Conservation (phyloP, 2,797 vertebrate genomes). For the Semaprochilodus insignis region DNA sequence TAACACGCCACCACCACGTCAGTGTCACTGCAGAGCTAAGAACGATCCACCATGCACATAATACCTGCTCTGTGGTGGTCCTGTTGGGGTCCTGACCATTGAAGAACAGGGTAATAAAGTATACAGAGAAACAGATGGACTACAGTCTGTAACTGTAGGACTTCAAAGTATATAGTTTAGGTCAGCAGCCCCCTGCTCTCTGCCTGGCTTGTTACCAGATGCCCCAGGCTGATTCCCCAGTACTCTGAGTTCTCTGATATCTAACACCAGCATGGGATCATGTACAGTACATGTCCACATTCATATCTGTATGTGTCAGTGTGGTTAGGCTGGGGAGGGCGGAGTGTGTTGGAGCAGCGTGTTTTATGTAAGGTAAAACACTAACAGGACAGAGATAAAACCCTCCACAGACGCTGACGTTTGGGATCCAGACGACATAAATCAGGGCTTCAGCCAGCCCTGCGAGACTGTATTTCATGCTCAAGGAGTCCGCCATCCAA, state of each 20-base stretch:
- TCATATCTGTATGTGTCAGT: constrained; percentile 5
- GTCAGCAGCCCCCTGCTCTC: too few relatives aligned
- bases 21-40: too few relatives aligned
- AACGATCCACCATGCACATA: too few relatives aligned
- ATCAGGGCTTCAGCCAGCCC: constrained; percentile 78
- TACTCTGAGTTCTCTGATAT: not conserved
- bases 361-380: constrained; percentile 57
- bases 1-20: too few relatives aligned
- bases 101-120: too few relatives aligned
- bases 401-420: constrained; percentile 63
- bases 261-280: not conserved
- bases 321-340: constrained; percentile 17
- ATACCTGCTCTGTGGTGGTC: too few relatives aligned
- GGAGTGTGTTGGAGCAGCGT: not conserved
- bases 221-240: not conserved
- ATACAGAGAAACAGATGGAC: too few relatives aligned
- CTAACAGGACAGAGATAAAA: constrained; percentile 56
- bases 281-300: not conserved
- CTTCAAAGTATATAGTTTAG: too few relatives aligned
- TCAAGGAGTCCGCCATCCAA: constrained; percentile 67
- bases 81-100: too few relatives aligned
- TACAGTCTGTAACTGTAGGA: too few relatives aligned
- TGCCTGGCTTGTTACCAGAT: too few relatives aligned
- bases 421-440: constrained; percentile 71
- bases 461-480: constrained; percentile 79